phyloP scores from a whole-genome alignment of 2,797 vertebrate genomes.

The Eidolon dupreanum region DNA sequence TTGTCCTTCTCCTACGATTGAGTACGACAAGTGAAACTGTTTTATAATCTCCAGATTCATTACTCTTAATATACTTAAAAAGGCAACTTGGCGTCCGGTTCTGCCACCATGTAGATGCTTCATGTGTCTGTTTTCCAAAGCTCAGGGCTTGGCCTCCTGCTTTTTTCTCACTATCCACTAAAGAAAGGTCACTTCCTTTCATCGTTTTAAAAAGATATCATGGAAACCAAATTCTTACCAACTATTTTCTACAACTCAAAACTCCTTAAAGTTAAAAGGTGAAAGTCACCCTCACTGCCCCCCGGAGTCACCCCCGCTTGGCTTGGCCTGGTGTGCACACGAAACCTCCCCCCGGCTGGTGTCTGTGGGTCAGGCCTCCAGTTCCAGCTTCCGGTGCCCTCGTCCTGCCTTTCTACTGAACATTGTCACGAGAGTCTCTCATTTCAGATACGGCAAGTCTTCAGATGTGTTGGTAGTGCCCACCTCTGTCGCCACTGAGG shows the following conservation, averaged over 20 bases:
- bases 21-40: background rate
- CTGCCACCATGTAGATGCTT: fast-evolving
- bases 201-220: background rate
- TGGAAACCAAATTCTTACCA: background rate
- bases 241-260: background rate
- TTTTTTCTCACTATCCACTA: background rate
- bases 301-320: no score
- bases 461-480: background rate
- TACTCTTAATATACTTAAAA: background rate
- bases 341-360: background rate
- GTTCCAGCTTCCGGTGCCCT: no score
- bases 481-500: background rate
- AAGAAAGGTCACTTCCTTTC: background rate
- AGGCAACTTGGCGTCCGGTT: background rate
- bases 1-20: background rate
- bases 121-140: background rate
- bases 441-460: background rate
- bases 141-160: background rate
- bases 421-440: background rate
- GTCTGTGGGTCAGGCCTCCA: background rate
- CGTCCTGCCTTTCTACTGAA: background rate
- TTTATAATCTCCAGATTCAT: background rate
- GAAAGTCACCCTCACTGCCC: no score
- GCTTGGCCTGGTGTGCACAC: background rate
- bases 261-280: background rate